These are phyloP conservation scores for Mandrillus leucophaeus DNA, from an alignment of 2,113 vertebrate genomes.

Conservation along the genomic window DNA sequence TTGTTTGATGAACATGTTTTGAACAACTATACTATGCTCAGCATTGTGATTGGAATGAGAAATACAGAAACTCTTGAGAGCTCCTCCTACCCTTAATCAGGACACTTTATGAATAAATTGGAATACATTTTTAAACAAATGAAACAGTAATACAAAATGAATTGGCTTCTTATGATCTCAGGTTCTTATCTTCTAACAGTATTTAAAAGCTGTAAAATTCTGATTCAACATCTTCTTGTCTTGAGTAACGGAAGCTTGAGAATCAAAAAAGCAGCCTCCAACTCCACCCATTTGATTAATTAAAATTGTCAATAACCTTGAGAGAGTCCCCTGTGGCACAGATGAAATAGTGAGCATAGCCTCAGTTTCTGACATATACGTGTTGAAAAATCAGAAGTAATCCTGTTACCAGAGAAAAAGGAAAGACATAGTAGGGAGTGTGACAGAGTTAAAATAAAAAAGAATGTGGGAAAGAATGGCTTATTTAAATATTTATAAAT, in stretches of 20 bases:
- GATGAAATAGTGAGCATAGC: background rate
- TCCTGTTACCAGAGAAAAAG: background rate
- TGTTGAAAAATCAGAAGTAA: background rate
- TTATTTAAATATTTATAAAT: conserved; percentile 62
- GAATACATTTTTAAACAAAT: background rate
- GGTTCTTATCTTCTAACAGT: background rate
- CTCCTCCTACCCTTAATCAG: background rate
- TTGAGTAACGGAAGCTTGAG: background rate
- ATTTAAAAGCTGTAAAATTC: background rate
- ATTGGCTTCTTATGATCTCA: background rate
- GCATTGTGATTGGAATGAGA: background rate
- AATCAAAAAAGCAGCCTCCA: conserved; percentile 29
- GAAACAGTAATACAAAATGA: background rate
- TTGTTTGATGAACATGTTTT: background rate
- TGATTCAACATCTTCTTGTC: background rate
- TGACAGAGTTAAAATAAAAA: background rate
- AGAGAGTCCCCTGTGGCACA: background rate
- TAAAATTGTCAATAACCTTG: background rate
- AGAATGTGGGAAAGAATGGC: background rate
- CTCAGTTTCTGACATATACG: background rate
- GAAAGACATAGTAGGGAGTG: background rate
- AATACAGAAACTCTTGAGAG: background rate
- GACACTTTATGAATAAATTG: background rate
- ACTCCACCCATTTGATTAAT: conserved; percentile 24
- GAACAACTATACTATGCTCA: background rate